Evolutionary conservation across 1,140 invertebrate species (phyloP), one percentile per base, ranked within the genome.

Genomic region (Oedothorax gibbosus): DNA sequence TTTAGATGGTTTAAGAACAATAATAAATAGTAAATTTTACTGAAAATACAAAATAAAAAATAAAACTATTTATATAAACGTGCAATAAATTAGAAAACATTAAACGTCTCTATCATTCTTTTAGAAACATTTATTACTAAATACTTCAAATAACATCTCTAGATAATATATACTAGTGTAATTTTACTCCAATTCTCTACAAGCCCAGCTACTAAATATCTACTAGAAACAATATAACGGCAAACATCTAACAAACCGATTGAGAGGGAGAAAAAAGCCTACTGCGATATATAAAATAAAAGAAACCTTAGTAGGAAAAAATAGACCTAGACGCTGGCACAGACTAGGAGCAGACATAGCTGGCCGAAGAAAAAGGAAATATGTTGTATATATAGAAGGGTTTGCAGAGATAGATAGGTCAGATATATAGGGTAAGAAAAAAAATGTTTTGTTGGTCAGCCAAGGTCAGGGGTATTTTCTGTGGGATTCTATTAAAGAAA

Each of bases 321-420:
- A 82, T 82, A 82, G 80, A 73, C 69, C 20, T 66, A 81, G 78
- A 81, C 78, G 53, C 78, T 68, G 21, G 66, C 21, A 73, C 69
- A 82, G 80, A 82, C 80, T 82, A n/a, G 12, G 21, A 73, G 68
- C 80, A 82, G 80, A 82, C 80, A 82, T 62, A 18, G 56, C 7
- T 15, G 18, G 80, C 54, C 5, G 5, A 35, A 82, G 73, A 82
- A 69, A 82, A 82, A 82, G 80, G 80, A 82, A 82, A 82, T 82
- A 82, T 82, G 80, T 82, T 82, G 80, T 82, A 82, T 82, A 82
- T 73, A 82, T 64, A 82, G 80, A 73, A 51, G 35, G 68, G 68
- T 73, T 73, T 69, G 73, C 68, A 64, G 72, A 82, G 79, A 82
- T 82, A 82, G 80, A 82, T 82, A 69, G 57, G 80, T 73, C 35